Evolutionary conservation across 1,140 invertebrate species (phyloP), one percentile per base, ranked within the genome.

Genomic region (Bombus impatiens): DNA sequence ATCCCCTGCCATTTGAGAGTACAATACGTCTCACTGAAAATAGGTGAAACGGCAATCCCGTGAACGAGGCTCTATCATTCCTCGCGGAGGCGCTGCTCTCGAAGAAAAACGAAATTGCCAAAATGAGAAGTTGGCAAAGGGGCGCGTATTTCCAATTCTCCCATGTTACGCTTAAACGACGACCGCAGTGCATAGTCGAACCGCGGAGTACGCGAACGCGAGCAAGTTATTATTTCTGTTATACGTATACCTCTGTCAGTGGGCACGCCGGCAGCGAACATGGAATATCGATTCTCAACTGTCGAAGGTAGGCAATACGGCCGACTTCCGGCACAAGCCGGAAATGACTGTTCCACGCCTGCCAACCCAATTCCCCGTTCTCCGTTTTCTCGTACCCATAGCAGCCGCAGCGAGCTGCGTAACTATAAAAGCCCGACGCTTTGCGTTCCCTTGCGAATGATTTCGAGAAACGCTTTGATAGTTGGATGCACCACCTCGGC

Each of bases 331-430:
- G 81, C 88, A 71, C 82, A 59, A 75, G 78, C 87, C 92, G 93
- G 92, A 93, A 93, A 93, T 94, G 92, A 93, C 91, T 92, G 89
- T 93, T 92, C 87, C 74, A 84, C 88, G 87, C 90, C 92, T 88
- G 88, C 90, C 91, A 92, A 92, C 85, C 89, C 89, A 88, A 91
- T 86, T 90, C 88, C 86, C 88, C 86, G 74, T 81, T 59, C 86
- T 65, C 32, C 25, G 9, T 75, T 78, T 67, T 1, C 53, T 65
- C 67, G 15, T 5, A 10, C 32, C 40, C 28, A 57, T 59, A 53
- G 10, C n/a, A 53, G 32, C 35, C 74, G 12, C 53, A n/a, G n/a
- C 71, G 28, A n/a, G 18, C 40, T 78, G 28, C 53, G 65, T 35
- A 76, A 67, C 62, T 78, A n/a, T 78, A 53, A 82, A 82, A 82